These are phyloP conservation scores for Subacronicta megacephala DNA, from an alignment of 2,888 invertebrate genomes.

Conservation along the genomic window DNA sequence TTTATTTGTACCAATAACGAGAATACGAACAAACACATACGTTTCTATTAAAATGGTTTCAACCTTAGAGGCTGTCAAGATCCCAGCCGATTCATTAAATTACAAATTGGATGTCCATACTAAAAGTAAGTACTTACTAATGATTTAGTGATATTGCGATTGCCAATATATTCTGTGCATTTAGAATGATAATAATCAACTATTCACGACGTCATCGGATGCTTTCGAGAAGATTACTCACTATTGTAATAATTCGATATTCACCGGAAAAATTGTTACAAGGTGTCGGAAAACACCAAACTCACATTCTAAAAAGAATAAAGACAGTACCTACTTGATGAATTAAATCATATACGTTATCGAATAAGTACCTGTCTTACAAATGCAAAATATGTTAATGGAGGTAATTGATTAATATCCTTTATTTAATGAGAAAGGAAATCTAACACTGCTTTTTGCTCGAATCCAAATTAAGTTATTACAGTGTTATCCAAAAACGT, in stretches of 20 bases:
- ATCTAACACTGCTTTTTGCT: not conserved
- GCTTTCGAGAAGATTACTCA: too few relatives aligned
- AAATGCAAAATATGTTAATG: too few relatives aligned
- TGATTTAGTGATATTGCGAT: conserved; percentile 30
- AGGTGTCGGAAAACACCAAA: too few relatives aligned
- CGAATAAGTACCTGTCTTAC: too few relatives aligned
- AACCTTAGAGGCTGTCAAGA: conserved; percentile 24
- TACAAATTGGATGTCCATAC: conserved; percentile 29
- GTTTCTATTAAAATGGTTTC: conserved; percentile 28
- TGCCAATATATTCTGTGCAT: conserved; percentile 40
- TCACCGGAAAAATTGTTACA: too few relatives aligned
- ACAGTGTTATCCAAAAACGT: conserved; percentile 20
- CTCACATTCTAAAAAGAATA: too few relatives aligned
- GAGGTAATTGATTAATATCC: not conserved
- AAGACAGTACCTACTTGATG: too few relatives aligned
- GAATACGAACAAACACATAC: conserved; percentile 18
- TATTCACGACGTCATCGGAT: conserved; percentile 11
- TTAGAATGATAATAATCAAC: conserved; percentile 23
- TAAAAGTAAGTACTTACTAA: conserved; percentile 21
- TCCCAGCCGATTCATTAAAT: conserved; percentile 43
- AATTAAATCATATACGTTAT: too few relatives aligned
- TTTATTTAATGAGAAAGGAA: not conserved
- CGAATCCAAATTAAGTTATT: not conserved
- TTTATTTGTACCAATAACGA: conserved; percentile 20
- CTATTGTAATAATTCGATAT: too few relatives aligned